phyloP scores from a whole-genome alignment of 2,888 invertebrate genomes.

The Calephelis perditalis region DNA sequence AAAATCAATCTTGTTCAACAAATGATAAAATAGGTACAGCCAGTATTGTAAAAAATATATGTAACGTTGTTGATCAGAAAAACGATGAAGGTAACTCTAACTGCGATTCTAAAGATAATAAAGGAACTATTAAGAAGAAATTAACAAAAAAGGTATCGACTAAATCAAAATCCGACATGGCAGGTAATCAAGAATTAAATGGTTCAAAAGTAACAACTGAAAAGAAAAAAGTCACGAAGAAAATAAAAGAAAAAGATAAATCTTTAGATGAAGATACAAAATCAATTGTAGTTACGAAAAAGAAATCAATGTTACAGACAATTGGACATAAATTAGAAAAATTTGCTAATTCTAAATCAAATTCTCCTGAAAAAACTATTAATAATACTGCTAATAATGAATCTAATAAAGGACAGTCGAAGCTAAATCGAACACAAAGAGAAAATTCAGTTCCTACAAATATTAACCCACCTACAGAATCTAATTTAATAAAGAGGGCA shows the following conservation, averaged over 20 bases:
- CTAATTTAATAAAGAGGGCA: constrained; percentile 83
- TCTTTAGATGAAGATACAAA: constrained; percentile 47
- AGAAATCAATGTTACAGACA: constrained; percentile 84
- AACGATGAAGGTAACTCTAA: constrained; percentile 46
- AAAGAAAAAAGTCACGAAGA: constrained; percentile 66
- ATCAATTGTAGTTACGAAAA: constrained; percentile 61
- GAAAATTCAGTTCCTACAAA: constrained; percentile 82
- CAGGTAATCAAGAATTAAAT: constrained; percentile 42
- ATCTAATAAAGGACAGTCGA: constrained; percentile 49
- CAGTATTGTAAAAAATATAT: constrained; percentile 40
- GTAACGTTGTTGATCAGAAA: constrained; percentile 40
- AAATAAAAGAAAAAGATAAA: constrained; percentile 66
- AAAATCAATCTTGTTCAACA: constrained; percentile 31
- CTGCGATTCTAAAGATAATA: constrained; percentile 51
- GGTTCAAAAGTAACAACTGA: constrained; percentile 50
- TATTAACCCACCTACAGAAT: constrained; percentile 77
- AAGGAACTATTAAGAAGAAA: constrained; percentile 65
- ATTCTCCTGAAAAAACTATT: constrained; percentile 68
- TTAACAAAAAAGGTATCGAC: constrained; percentile 66
- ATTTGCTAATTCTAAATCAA: constrained; percentile 74
- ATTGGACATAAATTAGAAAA: constrained; percentile 88
- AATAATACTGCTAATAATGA: constrained; percentile 40
- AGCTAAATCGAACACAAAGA: constrained; percentile 78
- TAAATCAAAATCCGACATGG: constrained; percentile 63
- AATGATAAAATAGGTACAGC: constrained; percentile 33